Evolutionary conservation across 2,797 vertebrate genomes (phyloP), one percentile per base, ranked within the genome.

Genomic region (Myotis myotis): DNA sequence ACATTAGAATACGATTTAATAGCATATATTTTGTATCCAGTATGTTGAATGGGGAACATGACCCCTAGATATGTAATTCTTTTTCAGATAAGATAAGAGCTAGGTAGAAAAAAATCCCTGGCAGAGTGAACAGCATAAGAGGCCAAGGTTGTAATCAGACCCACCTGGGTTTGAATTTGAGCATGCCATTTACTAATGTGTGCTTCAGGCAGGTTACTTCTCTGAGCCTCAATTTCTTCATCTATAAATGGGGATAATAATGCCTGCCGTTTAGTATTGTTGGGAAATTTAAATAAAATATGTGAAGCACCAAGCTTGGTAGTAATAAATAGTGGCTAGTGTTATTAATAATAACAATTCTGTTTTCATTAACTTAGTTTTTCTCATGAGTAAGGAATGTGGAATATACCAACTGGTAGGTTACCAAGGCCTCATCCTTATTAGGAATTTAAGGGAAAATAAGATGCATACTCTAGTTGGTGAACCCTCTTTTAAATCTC

Each of bases 281-380:
- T 76, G 12, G 71, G 16, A 94, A 87, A 33, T 36, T 87, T 83
- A 89, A 94, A 62, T 62, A 91, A 82, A 91, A 10, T 57, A 16
- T 79, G 3, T 94, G 38, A 62, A 71, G 41, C n/a, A 76, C n/a
- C 8, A 19, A 55, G 28, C 22, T 86, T 94, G 71, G 47, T 94
- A 66, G 6, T 92, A 87, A 91, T 57, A 71, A 38, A 49, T 86
- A 83, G 47, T 91, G 57, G 6, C 60, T 57, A 53, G 20, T 89
- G 49, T 91, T 79, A 72, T 41, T 89, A 88, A 74, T 84, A 87
- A 64, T 38, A 87, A 84, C 55, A 88, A 22, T 80, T n/a, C 8
- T 93, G n/a, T 93, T 93, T 96, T 96, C 41, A 87, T 89, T 96
- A 86, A 94, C 51, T 94, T 90, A 92, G 64, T 75, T 41, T 80